phyloP scores from a whole-genome alignment of 2,888 invertebrate species.

The Acanthopleura granulata region DNA sequence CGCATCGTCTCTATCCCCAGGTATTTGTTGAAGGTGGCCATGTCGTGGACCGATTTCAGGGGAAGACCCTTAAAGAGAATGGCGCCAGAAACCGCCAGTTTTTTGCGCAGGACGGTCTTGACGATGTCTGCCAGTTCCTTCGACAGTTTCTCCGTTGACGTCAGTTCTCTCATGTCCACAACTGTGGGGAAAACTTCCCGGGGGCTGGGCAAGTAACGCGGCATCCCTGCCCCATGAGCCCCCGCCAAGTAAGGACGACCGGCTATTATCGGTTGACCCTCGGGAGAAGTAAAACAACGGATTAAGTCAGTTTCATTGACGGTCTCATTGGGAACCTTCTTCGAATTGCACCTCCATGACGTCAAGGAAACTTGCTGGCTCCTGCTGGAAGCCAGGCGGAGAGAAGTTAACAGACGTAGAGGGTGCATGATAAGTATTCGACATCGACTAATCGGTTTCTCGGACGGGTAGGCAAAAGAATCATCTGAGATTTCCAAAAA shows the following conservation, averaged over 20 bases:
- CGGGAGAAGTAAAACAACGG: not conserved
- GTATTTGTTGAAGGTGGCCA: not conserved
- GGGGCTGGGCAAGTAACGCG: not conserved
- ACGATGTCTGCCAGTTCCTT: not conserved
- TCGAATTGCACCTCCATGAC: no score
- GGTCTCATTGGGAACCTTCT: no score
- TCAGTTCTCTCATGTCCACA: not conserved
- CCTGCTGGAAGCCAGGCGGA: no score
- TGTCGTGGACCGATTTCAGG: not conserved
- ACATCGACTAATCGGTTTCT: no score
- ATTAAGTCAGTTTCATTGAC: no score
- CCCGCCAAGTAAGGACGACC: not conserved
- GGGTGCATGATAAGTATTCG: no score
- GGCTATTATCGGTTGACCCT: not conserved
- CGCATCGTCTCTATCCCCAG: not conserved
- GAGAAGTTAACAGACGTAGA: no score
- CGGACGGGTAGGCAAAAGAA: no score
- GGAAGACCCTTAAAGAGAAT: not conserved
- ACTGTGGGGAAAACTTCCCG: not conserved
- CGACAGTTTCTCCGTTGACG: no score
- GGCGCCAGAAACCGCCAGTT: not conserved
- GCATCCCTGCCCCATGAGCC: not conserved
- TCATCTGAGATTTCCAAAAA: no score
- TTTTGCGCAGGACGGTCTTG: not conserved
- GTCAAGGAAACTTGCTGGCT: no score